Base-by-base conservation (phyloP, 2,113 vertebrate species). In the Podiceps cristatus region DNA sequence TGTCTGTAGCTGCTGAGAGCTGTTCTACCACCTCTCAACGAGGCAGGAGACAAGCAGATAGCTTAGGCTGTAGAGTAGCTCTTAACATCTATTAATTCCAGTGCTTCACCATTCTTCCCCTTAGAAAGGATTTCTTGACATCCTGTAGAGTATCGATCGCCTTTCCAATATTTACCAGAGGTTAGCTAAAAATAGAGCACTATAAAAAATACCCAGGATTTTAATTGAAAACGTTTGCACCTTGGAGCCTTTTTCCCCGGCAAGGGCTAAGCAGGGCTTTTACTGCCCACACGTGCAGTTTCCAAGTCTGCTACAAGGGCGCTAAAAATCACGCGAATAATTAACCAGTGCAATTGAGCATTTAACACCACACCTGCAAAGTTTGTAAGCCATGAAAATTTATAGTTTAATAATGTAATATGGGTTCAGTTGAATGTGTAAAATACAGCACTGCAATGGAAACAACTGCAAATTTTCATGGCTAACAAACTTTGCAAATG, bases 281-380 rank as follows among this genome's bases (percentile, higher is more conserved):
- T 62, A 47, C 44, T 94, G 82, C 59, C 91, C 92, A 53, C 91
- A 12, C 4, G 29, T 85, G 91, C 49, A 40, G 55, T 47, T 83
- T 85, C 88, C 55, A 52, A 68, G 45, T 29, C 47, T 88, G 77
- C 87, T 88, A 35, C 75, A 64, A 87, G 66, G 75, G 55, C 87
- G 68, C 63, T 93, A 86, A 87, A 58, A 96, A 75, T 85, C 91
- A 78, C 31, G n/a, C 13, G 31, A 88, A 97, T 95, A 98, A 98
- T 97, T 97, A 98, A 96, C 29, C 27, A 13, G 85, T 25, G 49
- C 87, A 97, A 98, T 87, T 90, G 97, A 96, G 96, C 77, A 50
- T 45, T 42, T 88, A 97, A 55, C 68, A n/a, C 64, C 93, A 84
- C 84, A 95, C 84, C 96, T 95, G 94, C 90, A 82, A 93, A 81